Base-by-base conservation (phyloP, 1,140 invertebrate genomes). In the Tachypleus tridentatus region DNA sequence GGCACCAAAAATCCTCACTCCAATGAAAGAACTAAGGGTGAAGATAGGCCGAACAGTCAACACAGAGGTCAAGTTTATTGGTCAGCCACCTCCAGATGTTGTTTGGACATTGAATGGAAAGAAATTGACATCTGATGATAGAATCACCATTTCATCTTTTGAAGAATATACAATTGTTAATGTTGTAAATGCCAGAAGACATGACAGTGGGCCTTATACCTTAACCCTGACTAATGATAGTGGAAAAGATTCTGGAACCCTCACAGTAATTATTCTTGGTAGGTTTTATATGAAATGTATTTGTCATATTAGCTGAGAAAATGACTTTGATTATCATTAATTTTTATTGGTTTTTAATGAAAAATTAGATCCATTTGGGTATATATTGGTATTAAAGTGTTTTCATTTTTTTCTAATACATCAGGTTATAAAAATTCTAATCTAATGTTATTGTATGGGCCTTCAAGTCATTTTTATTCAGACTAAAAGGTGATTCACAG, bases 1-100 rank as follows among this genome's bases (percentile, higher is more conserved):
- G 72, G 86, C 91, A 71, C 93, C 93, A 4, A 94, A 93, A 79
- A 96, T 97, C 72, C 86, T 91, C 63, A 93, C 91, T 58, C 90
- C 90, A 6, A 80, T 94, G 64, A 84, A 87, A 70, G 89, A 95
- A 72, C 84, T 93, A 64, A 85, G 87, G 62, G 88, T 94, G 67
- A 93, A 92, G 76, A 89, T 92, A 69, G 94, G 93, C 60, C 87
- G 93, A 61, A 93, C 96, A 54, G 85, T 97, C 77, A 92, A 94
- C 70, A 81, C 91, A 62, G 92, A 96, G 73, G 87, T 97, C 59
- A 86, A 94, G 73, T 97, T 93, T 73, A 85, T 94, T 74, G 94
- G 94, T 64, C 89, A 91, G 78, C 92, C 92, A 4, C 82, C 84
- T 62, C 92, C 92, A 51, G 87, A 89, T 72, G 90, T 90, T 6